These are phyloP conservation scores for Drosophila sp. DNA, from an alignment of 1,140 invertebrate species.

Conservation along the genomic window DNA sequence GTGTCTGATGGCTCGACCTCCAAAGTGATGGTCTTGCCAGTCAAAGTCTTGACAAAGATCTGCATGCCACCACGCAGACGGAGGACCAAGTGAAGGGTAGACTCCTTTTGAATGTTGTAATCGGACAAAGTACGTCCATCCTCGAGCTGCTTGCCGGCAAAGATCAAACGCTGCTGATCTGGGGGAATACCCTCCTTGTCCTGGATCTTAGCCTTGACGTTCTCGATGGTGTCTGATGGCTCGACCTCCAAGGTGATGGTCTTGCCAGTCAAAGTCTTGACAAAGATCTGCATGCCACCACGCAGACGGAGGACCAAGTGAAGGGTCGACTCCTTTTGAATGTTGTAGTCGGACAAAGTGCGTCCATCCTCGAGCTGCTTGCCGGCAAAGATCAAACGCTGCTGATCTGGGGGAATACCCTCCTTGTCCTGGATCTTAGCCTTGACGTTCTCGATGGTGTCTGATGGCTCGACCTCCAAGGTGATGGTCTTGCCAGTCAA, in stretches of 20 bases:
- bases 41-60: conserved; percentile 88
- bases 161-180: conserved; percentile 21
- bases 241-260: conserved; percentile 93
- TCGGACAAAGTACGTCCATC: conserved; percentile 18
- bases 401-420: conserved; percentile 9
- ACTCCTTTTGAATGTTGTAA: conserved; percentile 14
- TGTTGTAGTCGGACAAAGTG: conserved; percentile 1
- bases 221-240: conserved; percentile 91
- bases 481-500: conserved; percentile 7
- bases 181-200: conserved; percentile 86
- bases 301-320: conserved; percentile 2
- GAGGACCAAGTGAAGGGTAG: conserved; percentile 1
- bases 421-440: conserved; percentile 8
- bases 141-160: conserved; percentile 12
- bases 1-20: conserved; percentile 92
- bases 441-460: conserved; percentile 3
- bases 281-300: conserved; percentile 90
- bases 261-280: conserved; percentile 92
- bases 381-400: conserved; percentile 4
- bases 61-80: conserved; percentile 18
- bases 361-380: conserved; percentile 2
- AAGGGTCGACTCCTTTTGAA: neutral
- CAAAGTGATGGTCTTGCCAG: conserved; percentile 92
- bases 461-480: neutral
- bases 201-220: conserved; percentile 92